Percentiles rank a stretch among this genome's conserved stretches.
Conservation (phyloP, 2,888 invertebrate species). For the Theodoxus fluviatilis region DNA sequence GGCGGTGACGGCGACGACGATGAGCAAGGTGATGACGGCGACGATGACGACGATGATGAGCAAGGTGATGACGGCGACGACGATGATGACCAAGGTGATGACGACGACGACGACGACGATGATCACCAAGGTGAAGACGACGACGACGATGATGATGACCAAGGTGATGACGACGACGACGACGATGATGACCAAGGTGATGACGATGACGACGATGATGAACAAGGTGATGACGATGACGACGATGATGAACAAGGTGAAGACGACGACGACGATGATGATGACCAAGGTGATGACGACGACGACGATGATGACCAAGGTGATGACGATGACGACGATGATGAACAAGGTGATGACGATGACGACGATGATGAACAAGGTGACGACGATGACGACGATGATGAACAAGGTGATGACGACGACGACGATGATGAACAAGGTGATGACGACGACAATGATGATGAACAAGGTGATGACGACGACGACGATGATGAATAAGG, state of each 20-base stretch:
- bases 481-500: constrained; percentile 8
- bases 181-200: constrained; percentile 11
- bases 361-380: not conserved
- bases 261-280: constrained; percentile 23
- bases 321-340: not conserved
- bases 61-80: too few relatives aligned
- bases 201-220: not conserved
- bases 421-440: not conserved
- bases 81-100: too few relatives aligned
- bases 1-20: too few relatives aligned
- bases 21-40: too few relatives aligned
- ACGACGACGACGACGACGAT: too few relatives aligned
- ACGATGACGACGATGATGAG: too few relatives aligned
- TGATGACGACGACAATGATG: not conserved
- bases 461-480: constrained; percentile 3
- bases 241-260: not conserved
- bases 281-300: not conserved
- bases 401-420: constrained; percentile 3
- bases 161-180: constrained; percentile 1
- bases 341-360: not conserved
- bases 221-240: constrained; percentile 10
- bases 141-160: constrained; percentile 16
- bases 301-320: not conserved
- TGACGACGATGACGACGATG: constrained; percentile 3
- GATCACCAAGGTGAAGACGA: too few relatives aligned